These are phyloP conservation scores for Trachops cirrhosus DNA, from an alignment of 2,797 vertebrate species.

Conservation along the genomic window DNA sequence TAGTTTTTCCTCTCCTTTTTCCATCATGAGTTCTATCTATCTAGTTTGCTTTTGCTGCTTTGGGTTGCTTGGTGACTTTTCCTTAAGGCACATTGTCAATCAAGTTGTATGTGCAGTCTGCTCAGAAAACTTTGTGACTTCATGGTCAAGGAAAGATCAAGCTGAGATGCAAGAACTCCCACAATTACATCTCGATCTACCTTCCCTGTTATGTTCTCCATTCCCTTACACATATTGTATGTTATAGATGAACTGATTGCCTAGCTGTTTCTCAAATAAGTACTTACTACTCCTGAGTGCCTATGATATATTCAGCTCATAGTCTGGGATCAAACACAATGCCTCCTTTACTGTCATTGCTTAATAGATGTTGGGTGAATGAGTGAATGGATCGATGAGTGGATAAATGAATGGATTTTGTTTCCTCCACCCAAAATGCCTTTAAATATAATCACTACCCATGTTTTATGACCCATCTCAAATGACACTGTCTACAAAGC, in stretches of 20 bases:
- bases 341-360: neutral
- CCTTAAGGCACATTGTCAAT: neutral
- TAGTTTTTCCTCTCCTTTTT: neutral
- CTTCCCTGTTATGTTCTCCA: neutral
- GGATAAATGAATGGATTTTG: neutral
- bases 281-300: neutral
- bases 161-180: neutral
- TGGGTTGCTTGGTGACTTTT: neutral
- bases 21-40: neutral
- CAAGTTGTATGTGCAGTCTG: neutral
- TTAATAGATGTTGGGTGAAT: neutral
- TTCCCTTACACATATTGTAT: neutral
- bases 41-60: neutral
- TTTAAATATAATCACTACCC: neutral
- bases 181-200: neutral
- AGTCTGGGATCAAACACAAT: neutral
- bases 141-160: neutral
- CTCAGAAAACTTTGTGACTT: neutral
- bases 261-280: neutral
- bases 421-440: neutral
- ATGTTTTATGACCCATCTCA: slow-evolving; percentile 30
- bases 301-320: neutral
- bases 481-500: neutral
- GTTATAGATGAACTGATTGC: neutral
- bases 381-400: neutral